Evolutionary conservation across 2,113 vertebrate genomes (phyloP).

Genomic region (Varanus komodoensis): DNA sequence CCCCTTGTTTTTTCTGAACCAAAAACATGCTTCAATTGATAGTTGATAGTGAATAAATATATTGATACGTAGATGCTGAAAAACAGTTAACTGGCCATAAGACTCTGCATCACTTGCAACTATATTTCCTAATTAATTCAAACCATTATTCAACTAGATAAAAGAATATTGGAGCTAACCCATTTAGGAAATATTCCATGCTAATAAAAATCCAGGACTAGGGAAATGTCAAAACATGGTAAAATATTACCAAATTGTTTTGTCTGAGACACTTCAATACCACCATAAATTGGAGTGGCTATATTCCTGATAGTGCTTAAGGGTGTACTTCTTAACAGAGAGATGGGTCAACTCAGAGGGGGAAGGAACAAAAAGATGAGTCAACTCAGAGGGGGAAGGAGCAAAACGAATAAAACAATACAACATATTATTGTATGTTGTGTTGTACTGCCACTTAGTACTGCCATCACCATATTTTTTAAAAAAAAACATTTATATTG

Average conservation of each 20-base stretch:
- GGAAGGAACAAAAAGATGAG: not conserved
- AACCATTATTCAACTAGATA: not conserved
- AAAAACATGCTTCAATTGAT: not conserved
- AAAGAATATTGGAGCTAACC: not conserved
- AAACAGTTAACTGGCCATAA: not conserved
- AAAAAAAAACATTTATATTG: not conserved
- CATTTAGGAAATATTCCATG: not conserved
- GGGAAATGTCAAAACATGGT: slow-evolving; percentile 20
- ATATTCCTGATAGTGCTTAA: not conserved
- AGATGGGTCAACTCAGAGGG: not conserved
- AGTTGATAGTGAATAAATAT: not conserved
- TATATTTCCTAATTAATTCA: not conserved
- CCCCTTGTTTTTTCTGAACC: not conserved
- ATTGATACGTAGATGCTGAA: not conserved
- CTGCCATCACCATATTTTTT: not conserved
- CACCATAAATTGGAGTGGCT: slow-evolving; percentile 12
- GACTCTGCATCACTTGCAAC: not conserved
- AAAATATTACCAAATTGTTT: slow-evolving; percentile 24
- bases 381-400: not conserved
- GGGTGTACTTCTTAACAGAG: not conserved
- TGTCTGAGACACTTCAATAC: slow-evolving; percentile 19
- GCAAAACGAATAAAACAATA: too few relatives aligned
- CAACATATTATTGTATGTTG: too few relatives aligned
- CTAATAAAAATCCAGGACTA: slow-evolving; percentile 2
- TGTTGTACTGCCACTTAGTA: too few relatives aligned